A percentile compares a stretch with the other conserved stretches of the same genome.
These are phyloP conservation scores for Apodemus agrarius DNA, from an alignment of 2,797 vertebrate species.

Conservation along the genomic window DNA sequence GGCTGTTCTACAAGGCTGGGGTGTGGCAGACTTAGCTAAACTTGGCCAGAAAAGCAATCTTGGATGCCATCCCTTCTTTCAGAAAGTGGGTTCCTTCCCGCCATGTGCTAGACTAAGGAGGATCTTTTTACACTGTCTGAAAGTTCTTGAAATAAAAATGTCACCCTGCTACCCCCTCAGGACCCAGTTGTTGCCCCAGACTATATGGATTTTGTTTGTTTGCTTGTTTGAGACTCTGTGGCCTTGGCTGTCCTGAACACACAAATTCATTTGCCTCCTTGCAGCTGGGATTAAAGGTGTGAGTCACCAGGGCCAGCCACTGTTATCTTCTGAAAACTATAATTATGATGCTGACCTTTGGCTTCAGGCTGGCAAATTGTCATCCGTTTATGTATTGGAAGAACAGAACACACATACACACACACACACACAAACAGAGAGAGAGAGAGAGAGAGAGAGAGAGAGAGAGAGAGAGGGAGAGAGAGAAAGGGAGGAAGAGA, in stretches of 20 bases:
- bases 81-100: not conserved
- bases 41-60: not conserved
- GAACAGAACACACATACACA: not conserved
- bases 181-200: not conserved
- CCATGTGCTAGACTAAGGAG: not conserved
- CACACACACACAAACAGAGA: not conserved
- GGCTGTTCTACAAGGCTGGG: not conserved
- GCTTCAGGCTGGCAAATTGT: not conserved
- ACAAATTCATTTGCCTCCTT: not conserved
- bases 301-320: not conserved
- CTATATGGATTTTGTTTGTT: not conserved
- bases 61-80: not conserved
- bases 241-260: not conserved
- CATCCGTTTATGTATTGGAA: not conserved
- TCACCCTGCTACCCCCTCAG: not conserved
- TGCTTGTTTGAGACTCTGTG: not conserved
- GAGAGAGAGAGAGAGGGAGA: not conserved
- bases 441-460: no score
- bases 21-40: not conserved
- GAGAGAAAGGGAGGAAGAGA: not conserved
- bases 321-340: not conserved
- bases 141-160: constrained; percentile 10
- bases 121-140: not conserved
- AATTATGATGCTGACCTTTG: not conserved
- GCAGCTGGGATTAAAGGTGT: not conserved